Evolutionary conservation across 2,888 invertebrate genomes (phyloP), one percentile per base, ranked within the genome.

Genomic region (Auanema freiburgensis): DNA sequence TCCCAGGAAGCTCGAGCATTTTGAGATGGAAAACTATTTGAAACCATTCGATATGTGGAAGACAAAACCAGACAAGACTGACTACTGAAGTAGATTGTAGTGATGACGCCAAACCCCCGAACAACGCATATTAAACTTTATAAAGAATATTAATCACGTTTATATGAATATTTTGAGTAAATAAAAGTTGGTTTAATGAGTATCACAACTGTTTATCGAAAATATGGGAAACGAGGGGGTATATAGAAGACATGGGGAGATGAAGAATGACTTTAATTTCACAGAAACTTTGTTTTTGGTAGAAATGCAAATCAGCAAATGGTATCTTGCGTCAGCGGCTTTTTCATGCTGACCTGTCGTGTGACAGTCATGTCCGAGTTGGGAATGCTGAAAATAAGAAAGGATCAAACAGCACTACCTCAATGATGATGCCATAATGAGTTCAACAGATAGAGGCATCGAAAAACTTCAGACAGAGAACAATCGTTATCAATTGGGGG

Each of bases 41-140:
- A 58, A 66, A 12, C 79, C 79, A 18, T 79, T 79, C 68, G 63
- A 72, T 42, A 63, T 73, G 66, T 79, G 79, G 79, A 66, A 72
- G 40, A 67, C 67, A 51, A 76, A 72, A 44, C 61, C 65, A 12
- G 69, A 78, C 59, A 77, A 77, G 56, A 68, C 58, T 12, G 67
- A 63, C 1, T 78, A 78, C 57, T 77, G 58, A 57, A 49, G 33
- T 33, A 33, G 33, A 33, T 5, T 8, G 33, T 33, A 33, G 33
- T 57, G 14, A 41, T 41, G n/a, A n/a, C n/a, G n/a, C n/a, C 46
- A 46, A 10, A 46, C 6, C n/a, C n/a, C n/a, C 46, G 46, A 18
- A 46, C 21, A 16, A 46, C 21, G 46, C 16, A 46, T 46, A 46
- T 46, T 21, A 18, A 16, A 46, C 46, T 46, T 46, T 46, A 18